A percentile compares a stretch with the other conserved stretches of the same genome.
Evolutionary conservation across 2,797 vertebrate genomes (phyloP).

Genomic region (Momotus momota): DNA sequence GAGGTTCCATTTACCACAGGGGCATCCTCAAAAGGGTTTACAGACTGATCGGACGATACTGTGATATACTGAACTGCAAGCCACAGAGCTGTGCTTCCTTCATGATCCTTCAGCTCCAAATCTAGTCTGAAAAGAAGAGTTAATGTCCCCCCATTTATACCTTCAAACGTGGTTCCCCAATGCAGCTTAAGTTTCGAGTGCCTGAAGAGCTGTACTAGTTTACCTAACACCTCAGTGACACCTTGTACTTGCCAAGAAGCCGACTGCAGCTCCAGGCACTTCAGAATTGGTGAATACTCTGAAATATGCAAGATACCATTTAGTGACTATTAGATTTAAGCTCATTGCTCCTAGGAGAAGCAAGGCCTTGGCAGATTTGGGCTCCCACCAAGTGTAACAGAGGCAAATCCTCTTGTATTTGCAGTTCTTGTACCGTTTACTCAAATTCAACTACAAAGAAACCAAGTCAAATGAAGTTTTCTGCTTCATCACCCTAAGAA

Average conservation of each 20-base stretch:
- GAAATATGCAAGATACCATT: neutral
- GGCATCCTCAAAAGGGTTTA: constrained; percentile 93
- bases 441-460: neutral
- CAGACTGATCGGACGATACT: constrained; percentile 88
- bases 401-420: neutral
- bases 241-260: neutral
- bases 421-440: neutral
- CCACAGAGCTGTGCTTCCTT: constrained; percentile 96
- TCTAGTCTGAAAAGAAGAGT: constrained; percentile 85
- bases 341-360: neutral
- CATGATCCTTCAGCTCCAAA: constrained; percentile 94
- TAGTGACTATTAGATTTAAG: neutral
- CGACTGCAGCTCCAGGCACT: neutral
- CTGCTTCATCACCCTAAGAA: neutral
- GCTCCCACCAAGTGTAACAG: neutral
- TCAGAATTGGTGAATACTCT: neutral
- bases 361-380: neutral
- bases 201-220: neutral
- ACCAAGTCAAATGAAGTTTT: neutral
- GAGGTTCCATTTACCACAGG: constrained; percentile 95
- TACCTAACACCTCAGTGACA: neutral
- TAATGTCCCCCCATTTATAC: neutral
- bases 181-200: neutral
- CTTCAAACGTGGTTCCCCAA: neutral
- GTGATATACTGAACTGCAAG: constrained; percentile 96